Conservation (phyloP, 2,113 vertebrate genomes). For the Caracal caracal region DNA sequence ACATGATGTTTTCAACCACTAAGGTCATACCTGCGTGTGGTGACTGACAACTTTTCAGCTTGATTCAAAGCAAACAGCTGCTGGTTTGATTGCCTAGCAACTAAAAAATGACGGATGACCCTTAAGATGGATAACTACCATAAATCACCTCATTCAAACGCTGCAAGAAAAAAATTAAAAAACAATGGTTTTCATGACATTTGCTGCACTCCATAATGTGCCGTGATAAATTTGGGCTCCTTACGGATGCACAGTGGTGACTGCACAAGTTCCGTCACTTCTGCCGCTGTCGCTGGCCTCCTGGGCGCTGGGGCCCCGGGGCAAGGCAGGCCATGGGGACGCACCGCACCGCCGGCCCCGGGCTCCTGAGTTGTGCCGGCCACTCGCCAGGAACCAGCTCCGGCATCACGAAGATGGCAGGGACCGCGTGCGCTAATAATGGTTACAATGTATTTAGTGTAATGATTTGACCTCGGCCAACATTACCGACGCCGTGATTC, state of each 20-base stretch:
- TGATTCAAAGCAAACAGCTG: constrained; percentile 96
- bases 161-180: constrained; percentile 88
- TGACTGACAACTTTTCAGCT: constrained; percentile 93
- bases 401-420: constrained; percentile 81
- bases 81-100: constrained; percentile 98
- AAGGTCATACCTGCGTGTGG: constrained; percentile 90
- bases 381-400: constrained; percentile 73
- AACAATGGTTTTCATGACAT: constrained; percentile 91
- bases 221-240: constrained; percentile 90
- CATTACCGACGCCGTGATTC: constrained; percentile 82
- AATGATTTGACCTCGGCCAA: constrained; percentile 84
- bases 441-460: constrained; percentile 85
- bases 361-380: constrained; percentile 62
- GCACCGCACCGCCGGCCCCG: constrained; percentile 59
- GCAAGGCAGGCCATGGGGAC: constrained; percentile 75
- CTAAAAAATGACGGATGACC: constrained; percentile 97
- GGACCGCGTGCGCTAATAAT: constrained; percentile 80
- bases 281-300: constrained; percentile 65
- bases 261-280: constrained; percentile 86
- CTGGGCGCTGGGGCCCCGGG: constrained; percentile 72
- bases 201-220: constrained; percentile 89
- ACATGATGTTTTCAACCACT: constrained; percentile 85
- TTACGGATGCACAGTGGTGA: constrained; percentile 81
- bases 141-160: constrained; percentile 95
- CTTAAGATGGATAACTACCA: constrained; percentile 98